Conservation (phyloP, 1,140 invertebrate genomes). For the Drosophila cardini region DNA sequence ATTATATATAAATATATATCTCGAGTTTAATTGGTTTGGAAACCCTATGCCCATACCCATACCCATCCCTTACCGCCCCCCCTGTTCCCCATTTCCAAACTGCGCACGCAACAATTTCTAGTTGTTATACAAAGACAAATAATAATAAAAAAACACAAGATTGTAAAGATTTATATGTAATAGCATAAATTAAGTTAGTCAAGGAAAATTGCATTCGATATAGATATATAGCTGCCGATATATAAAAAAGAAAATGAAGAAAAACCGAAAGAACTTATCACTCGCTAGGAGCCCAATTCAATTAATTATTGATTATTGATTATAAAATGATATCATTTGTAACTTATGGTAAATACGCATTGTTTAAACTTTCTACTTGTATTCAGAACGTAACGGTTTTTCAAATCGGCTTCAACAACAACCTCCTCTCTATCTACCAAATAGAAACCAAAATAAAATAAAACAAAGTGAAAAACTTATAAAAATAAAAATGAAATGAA, state of each 20-base stretch:
- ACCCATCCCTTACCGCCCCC: not conserved
- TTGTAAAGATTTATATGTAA: constrained; percentile 79
- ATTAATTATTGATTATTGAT: constrained; percentile 51
- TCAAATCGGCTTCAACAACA: constrained; percentile 55
- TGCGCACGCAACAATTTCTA: constrained; percentile 63
- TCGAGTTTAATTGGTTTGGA: constrained; percentile 29
- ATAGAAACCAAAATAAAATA: constrained; percentile 18
- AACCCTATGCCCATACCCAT: not conserved
- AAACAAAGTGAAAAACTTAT: constrained; percentile 6
- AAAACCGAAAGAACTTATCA: constrained; percentile 54
- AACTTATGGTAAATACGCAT: constrained; percentile 57
- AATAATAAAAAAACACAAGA: constrained; percentile 34
- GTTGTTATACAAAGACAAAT: constrained; percentile 83
- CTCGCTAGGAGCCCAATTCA: constrained; percentile 56
- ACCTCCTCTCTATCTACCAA: constrained; percentile 38
- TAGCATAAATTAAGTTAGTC: constrained; percentile 81
- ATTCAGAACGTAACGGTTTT: constrained; percentile 55
- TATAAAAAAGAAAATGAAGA: constrained; percentile 14
- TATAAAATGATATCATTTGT: constrained; percentile 57
- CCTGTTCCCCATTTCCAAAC: constrained; percentile 1
- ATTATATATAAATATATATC: constrained; percentile 38
- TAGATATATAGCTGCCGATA: constrained; percentile 42
- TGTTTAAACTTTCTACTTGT: constrained; percentile 62
- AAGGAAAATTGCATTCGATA: constrained; percentile 65
- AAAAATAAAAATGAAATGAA: constrained; percentile 12